Evolutionary conservation across 2,888 invertebrate genomes (phyloP), one percentile per base, ranked within the genome.

Genomic region (Agelastica alni): DNA sequence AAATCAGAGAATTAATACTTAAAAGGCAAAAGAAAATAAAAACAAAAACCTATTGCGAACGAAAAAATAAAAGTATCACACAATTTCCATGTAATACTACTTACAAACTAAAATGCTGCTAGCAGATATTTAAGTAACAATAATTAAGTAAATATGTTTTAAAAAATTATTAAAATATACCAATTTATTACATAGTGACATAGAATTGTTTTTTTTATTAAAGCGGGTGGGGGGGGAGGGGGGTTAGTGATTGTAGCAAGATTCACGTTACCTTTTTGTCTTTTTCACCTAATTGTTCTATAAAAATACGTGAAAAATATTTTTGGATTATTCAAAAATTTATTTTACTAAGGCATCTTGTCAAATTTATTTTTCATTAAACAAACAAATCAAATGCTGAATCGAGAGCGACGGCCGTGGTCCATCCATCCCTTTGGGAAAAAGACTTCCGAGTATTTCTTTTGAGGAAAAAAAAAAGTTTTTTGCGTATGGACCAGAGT

Each of bases 61-160:
- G n/a, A n/a, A n/a, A n/a, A n/a, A n/a, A n/a, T n/a, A 73, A 67
- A 69, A 64, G 68, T 57, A 68, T 56, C 56, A 66, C 70, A 72
- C 68, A 70, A 71, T 65, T 70, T 66, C n/a, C 53, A 64, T 65
- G 65, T 73, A 73, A 73, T 75, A 75, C 72, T 73, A 73, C 66
- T 60, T 72, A 74, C 66, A 72, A 74, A 76, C 75, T 75, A 75
- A n/a, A 76, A 77, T 73, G 74, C 75, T 74, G 73, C 74, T 59
- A 63, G 63, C 64, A 60, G n/a, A 63, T 49, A 49, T 72, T n/a
- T 75, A 75, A 76, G 75, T 75, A 73, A 71, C 69, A 63, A 67
- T 67, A 64, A 56, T 66, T 70, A 70, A 68, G 61, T 62, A n/a
- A n/a, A n/a, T n/a, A n/a, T n/a, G 42, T 49, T 39, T 39, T n/a